Conservation (phyloP, 2,113 vertebrate species). For the Lophotis ruficrista region DNA sequence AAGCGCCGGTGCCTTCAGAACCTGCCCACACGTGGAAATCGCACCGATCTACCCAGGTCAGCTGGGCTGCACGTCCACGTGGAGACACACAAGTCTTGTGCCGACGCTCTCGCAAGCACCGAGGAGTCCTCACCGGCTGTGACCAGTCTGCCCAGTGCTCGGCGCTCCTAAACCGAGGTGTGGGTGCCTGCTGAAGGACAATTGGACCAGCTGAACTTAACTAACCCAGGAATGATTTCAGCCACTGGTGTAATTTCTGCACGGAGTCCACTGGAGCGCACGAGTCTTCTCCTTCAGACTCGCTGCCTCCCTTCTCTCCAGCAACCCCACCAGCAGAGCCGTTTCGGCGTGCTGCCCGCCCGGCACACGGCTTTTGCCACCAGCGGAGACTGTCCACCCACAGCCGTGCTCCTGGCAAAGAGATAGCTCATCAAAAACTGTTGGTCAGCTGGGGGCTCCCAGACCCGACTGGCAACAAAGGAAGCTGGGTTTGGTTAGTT, state of each 20-base stretch:
- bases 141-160: neutral
- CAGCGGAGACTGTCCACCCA: neutral
- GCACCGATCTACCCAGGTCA: fast-evolving
- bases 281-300: neutral
- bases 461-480: neutral
- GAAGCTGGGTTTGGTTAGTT: neutral
- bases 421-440: neutral
- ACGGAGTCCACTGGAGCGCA: neutral
- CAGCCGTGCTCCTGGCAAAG: neutral
- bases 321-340: neutral
- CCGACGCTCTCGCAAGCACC: neutral
- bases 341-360: fast-evolving
- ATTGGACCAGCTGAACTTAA: neutral
- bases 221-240: neutral
- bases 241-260: neutral
- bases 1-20: neutral
- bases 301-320: neutral
- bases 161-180: neutral
- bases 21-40: fast-evolving
- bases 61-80: neutral
- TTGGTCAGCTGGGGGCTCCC: neutral
- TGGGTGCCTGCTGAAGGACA: neutral
- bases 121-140: neutral
- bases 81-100: neutral
- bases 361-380: neutral